Conservation (phyloP, 2,113 vertebrate species). For the Aegithalos caudatus region DNA sequence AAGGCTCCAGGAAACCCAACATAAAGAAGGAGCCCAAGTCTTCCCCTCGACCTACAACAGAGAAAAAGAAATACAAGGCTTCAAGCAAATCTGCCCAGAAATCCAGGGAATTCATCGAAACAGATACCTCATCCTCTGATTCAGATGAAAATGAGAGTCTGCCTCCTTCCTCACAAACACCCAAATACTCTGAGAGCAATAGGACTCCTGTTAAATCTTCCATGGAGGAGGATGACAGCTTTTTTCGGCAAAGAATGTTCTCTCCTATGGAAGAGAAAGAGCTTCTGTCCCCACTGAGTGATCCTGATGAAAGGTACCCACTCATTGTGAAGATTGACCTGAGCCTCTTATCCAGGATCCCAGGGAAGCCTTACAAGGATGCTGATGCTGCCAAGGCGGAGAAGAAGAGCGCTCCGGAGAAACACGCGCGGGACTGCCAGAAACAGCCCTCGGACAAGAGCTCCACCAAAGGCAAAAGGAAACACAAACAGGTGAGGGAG, state of each 20-base stretch:
- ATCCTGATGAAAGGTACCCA: conserved; percentile 88
- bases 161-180: conserved; percentile 93
- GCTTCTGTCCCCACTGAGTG: conserved; percentile 93
- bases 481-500: conserved; percentile 83
- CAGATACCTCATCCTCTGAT: conserved; percentile 94
- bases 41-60: conserved; percentile 82
- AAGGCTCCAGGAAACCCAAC: conserved; percentile 91
- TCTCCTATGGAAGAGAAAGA: conserved; percentile 97
- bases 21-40: conserved; percentile 94
- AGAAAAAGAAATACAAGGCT: conserved; percentile 90
- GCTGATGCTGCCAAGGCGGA: conserved; percentile 83
- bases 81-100: conserved; percentile 88
- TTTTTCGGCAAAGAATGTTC: conserved; percentile 87
- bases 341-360: conserved; percentile 89
- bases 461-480: conserved; percentile 90
- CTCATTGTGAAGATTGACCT: conserved; percentile 97
- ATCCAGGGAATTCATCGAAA: conserved; percentile 93
- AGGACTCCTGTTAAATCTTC: conserved; percentile 87
- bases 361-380: conserved; percentile 91
- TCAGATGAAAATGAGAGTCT: conserved; percentile 96
- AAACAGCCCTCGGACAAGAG: conserved; percentile 86
- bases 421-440: conserved; percentile 83
- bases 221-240: conserved; percentile 83
- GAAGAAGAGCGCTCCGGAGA: conserved; percentile 81
- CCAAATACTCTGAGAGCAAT: conserved; percentile 92